Evolutionary conservation across 2,888 invertebrate species (phyloP), one percentile per base, ranked within the genome.

Genomic region (Entomobrya proxima): DNA sequence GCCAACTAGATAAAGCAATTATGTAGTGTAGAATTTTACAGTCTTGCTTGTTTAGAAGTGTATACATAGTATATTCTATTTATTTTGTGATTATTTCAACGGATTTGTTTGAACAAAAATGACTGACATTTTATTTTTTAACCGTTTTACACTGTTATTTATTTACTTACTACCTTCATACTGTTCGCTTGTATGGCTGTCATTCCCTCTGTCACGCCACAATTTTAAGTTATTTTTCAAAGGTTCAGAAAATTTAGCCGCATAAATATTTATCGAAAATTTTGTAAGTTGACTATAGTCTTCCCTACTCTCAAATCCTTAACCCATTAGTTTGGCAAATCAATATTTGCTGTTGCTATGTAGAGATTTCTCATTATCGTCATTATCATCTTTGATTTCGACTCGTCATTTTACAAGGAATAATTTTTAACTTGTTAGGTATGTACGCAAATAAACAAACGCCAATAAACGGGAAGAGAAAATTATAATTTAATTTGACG

Each of bases 401-500:
- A 52, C 52, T 11, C n/a, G 7, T n/a, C 4, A n/a, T 32, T 35
- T n/a, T 13, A 15, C 32, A 32, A 27, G 18, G n/a, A n/a, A n/a
- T n/a, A n/a, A n/a, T n/a, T n/a, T n/a, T n/a, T n/a, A n/a, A n/a
- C n/a, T n/a, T n/a, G n/a, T n/a, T n/a, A n/a, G n/a, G n/a, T n/a
- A n/a, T n/a, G n/a, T n/a, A n/a, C n/a, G n/a, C n/a, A n/a, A n/a
- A n/a, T 77, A 58, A 84, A 55, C 72, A 58, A 77, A 55, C 78
- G 84, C 84, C 84, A 84, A 81, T 21, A 67, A 67, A 79, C 67
- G 37, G 61, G 32, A 61, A 13, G 44, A 81, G 44, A 84, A 84
- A 84, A 84, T 84, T 69, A 72, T 77, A 78, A 85, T 85, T 79
- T 85, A 50, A 64, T 13, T 79, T 85, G 85, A 85, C 85, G 78